Evolutionary conservation across 2,888 invertebrate species (phyloP).

Genomic region (Callyntrura guangdongensis): DNA sequence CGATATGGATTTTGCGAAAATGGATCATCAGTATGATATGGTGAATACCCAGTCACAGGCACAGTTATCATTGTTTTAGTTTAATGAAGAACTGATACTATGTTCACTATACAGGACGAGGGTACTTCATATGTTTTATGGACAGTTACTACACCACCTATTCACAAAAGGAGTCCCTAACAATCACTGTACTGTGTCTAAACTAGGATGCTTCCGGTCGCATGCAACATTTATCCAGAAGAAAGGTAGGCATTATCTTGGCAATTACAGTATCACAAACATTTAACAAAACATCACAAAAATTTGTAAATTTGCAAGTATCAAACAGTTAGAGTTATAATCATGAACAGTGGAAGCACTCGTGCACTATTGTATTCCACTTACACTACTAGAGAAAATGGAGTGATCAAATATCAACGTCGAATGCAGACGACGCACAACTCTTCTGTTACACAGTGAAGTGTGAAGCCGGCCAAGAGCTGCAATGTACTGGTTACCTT

Average conservation of each 20-base stretch:
- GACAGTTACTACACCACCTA: background rate
- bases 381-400: too few species aligned
- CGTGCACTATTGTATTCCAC: too few species aligned
- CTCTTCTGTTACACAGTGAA: background rate
- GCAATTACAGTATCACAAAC: too few species aligned
- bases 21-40: slow-evolving; percentile 79
- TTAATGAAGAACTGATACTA: background rate
- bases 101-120: background rate
- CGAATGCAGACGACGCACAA: background rate
- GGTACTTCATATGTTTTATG: background rate
- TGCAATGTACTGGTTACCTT: background rate
- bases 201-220: too few species aligned
- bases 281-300: too few species aligned
- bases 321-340: too few species aligned
- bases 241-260: too few species aligned
- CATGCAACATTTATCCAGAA: too few species aligned
- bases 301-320: too few species aligned
- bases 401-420: background rate
- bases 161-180: too few species aligned
- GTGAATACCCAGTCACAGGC: slow-evolving; percentile 81
- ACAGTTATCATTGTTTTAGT: slow-evolving; percentile 83
- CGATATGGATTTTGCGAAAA: slow-evolving; percentile 62
- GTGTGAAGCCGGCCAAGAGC: slow-evolving; percentile 16
- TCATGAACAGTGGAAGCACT: too few species aligned
- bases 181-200: too few species aligned